phyloP scores from a whole-genome alignment of 1,140 invertebrate species.

The Cyclina sinensis region DNA sequence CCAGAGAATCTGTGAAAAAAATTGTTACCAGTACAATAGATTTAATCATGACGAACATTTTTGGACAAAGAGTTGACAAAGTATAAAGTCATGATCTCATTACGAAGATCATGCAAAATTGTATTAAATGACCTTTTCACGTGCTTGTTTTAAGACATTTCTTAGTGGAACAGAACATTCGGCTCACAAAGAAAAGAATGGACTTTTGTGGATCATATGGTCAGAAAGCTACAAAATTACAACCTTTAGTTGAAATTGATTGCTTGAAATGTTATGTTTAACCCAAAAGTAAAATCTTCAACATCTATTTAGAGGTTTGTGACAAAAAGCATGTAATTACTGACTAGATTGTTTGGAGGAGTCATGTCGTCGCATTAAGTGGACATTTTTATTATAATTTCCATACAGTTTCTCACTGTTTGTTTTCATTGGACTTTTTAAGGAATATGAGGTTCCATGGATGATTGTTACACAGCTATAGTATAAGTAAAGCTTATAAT shows the following conservation, averaged over 20 bases:
- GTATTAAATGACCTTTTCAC: conserved; percentile 7
- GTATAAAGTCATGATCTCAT: background rate
- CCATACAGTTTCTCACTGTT: background rate
- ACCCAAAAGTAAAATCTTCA: background rate
- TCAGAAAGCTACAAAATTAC: conserved; percentile 28
- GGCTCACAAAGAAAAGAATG: background rate
- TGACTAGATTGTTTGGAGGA: background rate
- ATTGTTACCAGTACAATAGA: conserved; percentile 9
- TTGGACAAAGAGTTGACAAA: conserved; percentile 19
- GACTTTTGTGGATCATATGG: background rate
- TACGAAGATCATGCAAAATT: background rate
- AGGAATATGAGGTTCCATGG: background rate
- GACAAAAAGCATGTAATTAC: background rate
- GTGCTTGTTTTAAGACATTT: background rate
- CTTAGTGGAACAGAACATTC: background rate
- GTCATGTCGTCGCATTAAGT: background rate
- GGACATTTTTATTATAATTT: conserved; percentile 4
- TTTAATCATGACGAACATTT: conserved; percentile 21
- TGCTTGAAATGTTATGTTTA: background rate
- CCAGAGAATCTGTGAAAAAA: conserved; percentile 10
- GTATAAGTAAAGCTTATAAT: too few relatives aligned
- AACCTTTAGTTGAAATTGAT: too few relatives aligned
- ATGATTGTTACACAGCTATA: background rate
- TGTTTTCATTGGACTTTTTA: conserved; percentile 2
- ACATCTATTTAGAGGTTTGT: conserved; percentile 14